Percentiles rank a stretch among this genome's conserved stretches.
Conservation (phyloP, 2,113 vertebrate genomes). For the Leptodactylus fuscus region DNA sequence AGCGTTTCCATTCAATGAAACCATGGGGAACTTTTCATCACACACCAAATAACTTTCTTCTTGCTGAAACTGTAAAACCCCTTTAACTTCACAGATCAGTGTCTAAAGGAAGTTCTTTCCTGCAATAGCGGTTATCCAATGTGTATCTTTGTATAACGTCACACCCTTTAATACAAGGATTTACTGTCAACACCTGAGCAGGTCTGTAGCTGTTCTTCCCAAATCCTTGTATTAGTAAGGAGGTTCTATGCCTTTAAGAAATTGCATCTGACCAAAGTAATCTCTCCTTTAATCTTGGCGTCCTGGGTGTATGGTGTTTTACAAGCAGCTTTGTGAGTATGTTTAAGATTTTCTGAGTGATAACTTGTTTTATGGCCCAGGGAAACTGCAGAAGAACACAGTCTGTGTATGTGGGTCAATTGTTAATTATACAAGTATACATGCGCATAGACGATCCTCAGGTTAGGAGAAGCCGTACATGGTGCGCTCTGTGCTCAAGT, state of each 20-base stretch:
- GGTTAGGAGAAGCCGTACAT: not conserved
- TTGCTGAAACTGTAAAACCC: not conserved
- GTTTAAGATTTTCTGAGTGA: not conserved
- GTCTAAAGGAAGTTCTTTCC: too few relatives aligned
- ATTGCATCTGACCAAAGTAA: not conserved
- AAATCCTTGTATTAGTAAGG: not conserved
- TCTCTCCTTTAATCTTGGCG: not conserved
- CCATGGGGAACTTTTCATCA: too few relatives aligned
- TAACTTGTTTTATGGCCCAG: not conserved
- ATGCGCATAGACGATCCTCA: not conserved
- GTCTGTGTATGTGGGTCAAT: conserved; percentile 1
- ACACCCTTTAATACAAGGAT: not conserved
- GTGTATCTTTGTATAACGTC: not conserved
- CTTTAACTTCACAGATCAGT: not conserved
- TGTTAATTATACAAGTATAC: conserved; percentile 16
- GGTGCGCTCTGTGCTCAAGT: not conserved
- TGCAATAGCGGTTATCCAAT: too few relatives aligned
- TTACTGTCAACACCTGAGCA: not conserved
- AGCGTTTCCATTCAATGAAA: too few relatives aligned
- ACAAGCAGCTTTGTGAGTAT: not conserved
- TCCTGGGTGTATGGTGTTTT: conserved; percentile 10
- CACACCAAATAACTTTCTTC: too few relatives aligned
- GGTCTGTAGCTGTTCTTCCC: not conserved
- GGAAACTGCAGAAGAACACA: not conserved
- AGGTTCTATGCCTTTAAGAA: not conserved